These are phyloP conservation scores for Microctonus hyperodae DNA, from an alignment of 2,888 invertebrate species.

Conservation along the genomic window DNA sequence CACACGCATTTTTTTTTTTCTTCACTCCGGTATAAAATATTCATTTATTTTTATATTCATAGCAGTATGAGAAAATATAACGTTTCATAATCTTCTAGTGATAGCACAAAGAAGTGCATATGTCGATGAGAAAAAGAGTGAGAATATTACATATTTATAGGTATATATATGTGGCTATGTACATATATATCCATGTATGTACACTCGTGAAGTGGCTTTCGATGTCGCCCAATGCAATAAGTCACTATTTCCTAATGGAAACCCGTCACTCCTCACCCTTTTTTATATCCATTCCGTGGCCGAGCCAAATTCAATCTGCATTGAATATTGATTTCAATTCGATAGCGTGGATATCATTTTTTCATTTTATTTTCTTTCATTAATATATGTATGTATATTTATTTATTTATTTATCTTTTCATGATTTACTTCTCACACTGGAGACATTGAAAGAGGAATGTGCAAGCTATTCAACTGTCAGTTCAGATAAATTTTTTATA, in stretches of 20 bases:
- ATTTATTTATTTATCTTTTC: conserved; percentile 29
- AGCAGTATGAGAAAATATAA: neutral
- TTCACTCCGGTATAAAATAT: neutral
- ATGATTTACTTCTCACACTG: conserved; percentile 58
- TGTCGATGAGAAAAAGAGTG: conserved; percentile 4
- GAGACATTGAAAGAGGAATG: neutral
- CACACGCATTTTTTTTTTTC: neutral
- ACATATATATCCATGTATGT: neutral
- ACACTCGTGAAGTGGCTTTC: conserved; percentile 50
- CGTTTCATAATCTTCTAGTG: neutral
- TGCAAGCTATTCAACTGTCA: neutral
- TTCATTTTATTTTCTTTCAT: conserved; percentile 21
- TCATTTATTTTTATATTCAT: neutral
- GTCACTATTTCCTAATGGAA: conserved; percentile 57
- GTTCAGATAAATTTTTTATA: too few species aligned
- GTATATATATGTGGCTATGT: too few species aligned
- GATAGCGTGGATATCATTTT: conserved; percentile 57
- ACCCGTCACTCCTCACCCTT: conserved; percentile 47
- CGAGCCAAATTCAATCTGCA: conserved; percentile 56
- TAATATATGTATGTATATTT: neutral
- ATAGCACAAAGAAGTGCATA: neutral
- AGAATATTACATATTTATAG: too few species aligned
- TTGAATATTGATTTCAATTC: conserved; percentile 61
- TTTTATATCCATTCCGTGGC: conserved; percentile 36
- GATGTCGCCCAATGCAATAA: conserved; percentile 52